Base-by-base conservation (phyloP, 2,113 vertebrate species). In the Oreochromis spilurus region DNA sequence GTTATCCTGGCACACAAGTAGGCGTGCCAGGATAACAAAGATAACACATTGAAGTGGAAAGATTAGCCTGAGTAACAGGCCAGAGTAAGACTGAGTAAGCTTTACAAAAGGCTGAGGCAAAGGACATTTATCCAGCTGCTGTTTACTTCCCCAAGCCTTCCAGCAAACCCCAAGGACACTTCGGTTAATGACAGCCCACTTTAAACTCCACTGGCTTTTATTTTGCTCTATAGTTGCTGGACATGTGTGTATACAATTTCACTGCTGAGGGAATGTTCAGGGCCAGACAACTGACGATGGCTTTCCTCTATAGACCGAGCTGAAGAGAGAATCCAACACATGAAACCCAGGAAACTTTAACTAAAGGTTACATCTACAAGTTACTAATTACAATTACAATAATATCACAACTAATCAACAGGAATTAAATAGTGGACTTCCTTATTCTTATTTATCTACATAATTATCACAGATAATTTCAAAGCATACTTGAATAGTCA, bases 361-460 rank as follows among this genome's bases (percentile, higher is more conserved):
- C 19, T 67, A 40, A 67, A 67, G 62, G 19, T 67, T 5, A 67
- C 62, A 43, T 26, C 65, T 16, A 72, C 38, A 70, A 16, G 65
- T 38, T 38, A 65, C 12, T 43, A 65, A 65, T 16, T 70, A 16
- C 36, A 70, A 9, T 9, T 0, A 2, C 7, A 70, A 24, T 70
- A 70, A 24, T 24, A 43, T 16, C 43, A 24, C 12, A 43, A 2
- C 13, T 16, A 4, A 26, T 5, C 36, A 16, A 40, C 12, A 70
- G 11, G 1, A 43, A 43, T 43, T 43, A 24, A 70, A 70, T 0
- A 67, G 1, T 67, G 60, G 19, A 21, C 10, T 67, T 38, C 10
- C 60, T 67, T 38, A 5, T 2, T 67, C 0, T 21, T 65, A 21
- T 40, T 0, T 0, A 3, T 21, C 3, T 67, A 40, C 34, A 14